These are phyloP conservation scores for Akabosia matsudoensis DNA, from an alignment of 1,140 invertebrate genomes.

Conservation along the genomic window DNA sequence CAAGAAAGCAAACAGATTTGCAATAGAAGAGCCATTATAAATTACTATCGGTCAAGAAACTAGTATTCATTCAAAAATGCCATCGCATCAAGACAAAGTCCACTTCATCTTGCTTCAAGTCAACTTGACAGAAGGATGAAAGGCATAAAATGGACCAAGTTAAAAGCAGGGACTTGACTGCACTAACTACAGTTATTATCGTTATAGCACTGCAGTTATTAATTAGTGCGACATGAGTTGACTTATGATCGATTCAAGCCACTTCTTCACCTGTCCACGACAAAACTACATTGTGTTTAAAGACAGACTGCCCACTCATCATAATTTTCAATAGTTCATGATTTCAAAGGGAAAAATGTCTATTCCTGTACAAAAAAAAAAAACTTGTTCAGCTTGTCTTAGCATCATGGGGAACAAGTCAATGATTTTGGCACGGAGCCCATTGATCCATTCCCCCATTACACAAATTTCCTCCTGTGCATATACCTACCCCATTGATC, in stretches of 20 bases:
- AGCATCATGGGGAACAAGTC: not conserved
- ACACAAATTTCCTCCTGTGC: not conserved
- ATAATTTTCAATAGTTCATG: not conserved
- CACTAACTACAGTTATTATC: not conserved
- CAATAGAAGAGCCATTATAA: too few relatives aligned
- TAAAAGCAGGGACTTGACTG: not conserved
- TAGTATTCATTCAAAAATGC: too few relatives aligned
- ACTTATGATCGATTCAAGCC: not conserved
- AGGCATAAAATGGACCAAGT: not conserved
- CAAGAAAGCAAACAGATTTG: too few relatives aligned
- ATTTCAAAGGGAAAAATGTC: not conserved
- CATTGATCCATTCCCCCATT: not conserved
- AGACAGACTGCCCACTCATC: not conserved
- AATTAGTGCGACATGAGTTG: not conserved
- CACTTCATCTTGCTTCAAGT: too few relatives aligned
- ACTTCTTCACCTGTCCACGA: not conserved
- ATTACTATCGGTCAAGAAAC: too few relatives aligned
- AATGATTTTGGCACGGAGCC: not conserved
- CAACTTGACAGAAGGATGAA: too few relatives aligned
- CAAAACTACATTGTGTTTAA: not conserved
- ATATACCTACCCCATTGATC: not conserved
- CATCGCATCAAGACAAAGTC: too few relatives aligned
- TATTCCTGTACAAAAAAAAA: not conserved
- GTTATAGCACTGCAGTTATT: not conserved
- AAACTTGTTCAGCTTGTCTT: not conserved